Conservation (phyloP, 2,888 invertebrate genomes). For the Volucella inflata region DNA sequence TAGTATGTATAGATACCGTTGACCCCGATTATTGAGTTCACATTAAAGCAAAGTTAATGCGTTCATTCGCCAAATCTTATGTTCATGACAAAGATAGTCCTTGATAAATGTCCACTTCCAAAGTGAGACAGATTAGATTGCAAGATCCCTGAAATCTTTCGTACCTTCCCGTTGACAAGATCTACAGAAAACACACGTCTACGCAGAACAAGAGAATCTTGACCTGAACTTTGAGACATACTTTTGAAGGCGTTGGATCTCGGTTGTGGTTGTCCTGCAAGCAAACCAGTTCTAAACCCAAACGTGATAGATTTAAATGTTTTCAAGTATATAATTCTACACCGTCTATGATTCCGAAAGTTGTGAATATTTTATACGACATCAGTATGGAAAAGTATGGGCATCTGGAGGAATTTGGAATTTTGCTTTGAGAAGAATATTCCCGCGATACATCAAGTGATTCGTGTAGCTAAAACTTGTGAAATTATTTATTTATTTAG, state of each 20-base stretch:
- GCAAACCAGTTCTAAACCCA: slow-evolving; percentile 6
- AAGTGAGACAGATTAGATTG: slow-evolving; percentile 24
- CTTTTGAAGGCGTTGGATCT: slow-evolving; percentile 48
- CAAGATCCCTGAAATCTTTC: neutral
- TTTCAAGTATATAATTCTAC: slow-evolving; percentile 20
- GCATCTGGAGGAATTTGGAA: slow-evolving; percentile 49
- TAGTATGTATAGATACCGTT: too few relatives aligned
- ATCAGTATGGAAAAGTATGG: slow-evolving; percentile 64
- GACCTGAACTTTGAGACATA: slow-evolving; percentile 31
- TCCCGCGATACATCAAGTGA: slow-evolving; percentile 36
- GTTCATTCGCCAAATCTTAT: slow-evolving; percentile 67
- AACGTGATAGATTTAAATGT: slow-evolving; percentile 47
- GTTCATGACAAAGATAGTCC: slow-evolving; percentile 40
- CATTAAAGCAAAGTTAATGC: slow-evolving; percentile 44
- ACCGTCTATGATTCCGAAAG: slow-evolving; percentile 49
- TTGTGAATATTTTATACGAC: slow-evolving; percentile 41
- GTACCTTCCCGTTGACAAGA: slow-evolving; percentile 32
- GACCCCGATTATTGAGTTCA: slow-evolving; percentile 38
- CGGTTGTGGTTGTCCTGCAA: neutral
- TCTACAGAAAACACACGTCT: slow-evolving; percentile 35
- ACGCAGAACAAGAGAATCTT: slow-evolving; percentile 39
- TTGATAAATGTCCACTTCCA: slow-evolving; percentile 48
- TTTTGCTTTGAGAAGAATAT: slow-evolving; percentile 52
- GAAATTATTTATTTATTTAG: neutral
- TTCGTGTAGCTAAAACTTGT: slow-evolving; percentile 27